Percentiles rank a stretch among this genome's conserved stretches.
phyloP scores from a whole-genome alignment of 1,140 invertebrate species.

The Polyergus mexicanus region DNA sequence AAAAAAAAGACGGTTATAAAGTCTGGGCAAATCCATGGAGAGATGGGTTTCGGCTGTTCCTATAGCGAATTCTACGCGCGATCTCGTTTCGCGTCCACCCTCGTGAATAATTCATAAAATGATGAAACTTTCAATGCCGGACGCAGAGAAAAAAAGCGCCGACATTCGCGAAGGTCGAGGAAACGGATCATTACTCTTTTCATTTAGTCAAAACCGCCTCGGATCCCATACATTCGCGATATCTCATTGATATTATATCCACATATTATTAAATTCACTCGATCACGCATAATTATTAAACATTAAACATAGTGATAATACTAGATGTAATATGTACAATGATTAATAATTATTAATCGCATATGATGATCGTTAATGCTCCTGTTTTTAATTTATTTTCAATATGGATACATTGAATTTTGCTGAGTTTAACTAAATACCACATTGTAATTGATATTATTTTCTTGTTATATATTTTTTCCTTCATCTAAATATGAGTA shows the following conservation, averaged over 20 bases:
- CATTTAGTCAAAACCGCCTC: not conserved
- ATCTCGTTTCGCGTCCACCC: constrained; percentile 35
- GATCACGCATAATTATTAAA: not conserved
- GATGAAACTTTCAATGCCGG: constrained; percentile 57
- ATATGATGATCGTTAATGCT: not conserved
- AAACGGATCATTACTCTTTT: constrained; percentile 42
- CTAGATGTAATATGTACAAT: not conserved
- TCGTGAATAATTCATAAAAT: constrained; percentile 59
- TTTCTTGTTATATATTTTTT: not conserved
- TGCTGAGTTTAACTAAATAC: not conserved
- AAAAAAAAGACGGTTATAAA: not conserved
- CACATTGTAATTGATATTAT: not conserved
- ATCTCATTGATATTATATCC: not conserved
- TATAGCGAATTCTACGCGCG: constrained; percentile 39
- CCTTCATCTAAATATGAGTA: not conserved
- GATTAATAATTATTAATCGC: constrained; percentile 7
- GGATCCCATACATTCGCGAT: not conserved
- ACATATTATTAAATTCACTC: constrained; percentile 8
- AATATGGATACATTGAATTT: not conserved
- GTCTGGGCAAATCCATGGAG: not conserved
- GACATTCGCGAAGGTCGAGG: not conserved
- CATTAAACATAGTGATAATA: not conserved
- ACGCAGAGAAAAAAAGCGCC: not conserved
- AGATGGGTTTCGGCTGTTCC: constrained; percentile 21
- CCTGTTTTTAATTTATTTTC: not conserved